A percentile compares a stretch with the other conserved stretches of the same genome.
Evolutionary conservation across 2,888 invertebrate species (phyloP).

Genomic region (Branchellion lobata): DNA sequence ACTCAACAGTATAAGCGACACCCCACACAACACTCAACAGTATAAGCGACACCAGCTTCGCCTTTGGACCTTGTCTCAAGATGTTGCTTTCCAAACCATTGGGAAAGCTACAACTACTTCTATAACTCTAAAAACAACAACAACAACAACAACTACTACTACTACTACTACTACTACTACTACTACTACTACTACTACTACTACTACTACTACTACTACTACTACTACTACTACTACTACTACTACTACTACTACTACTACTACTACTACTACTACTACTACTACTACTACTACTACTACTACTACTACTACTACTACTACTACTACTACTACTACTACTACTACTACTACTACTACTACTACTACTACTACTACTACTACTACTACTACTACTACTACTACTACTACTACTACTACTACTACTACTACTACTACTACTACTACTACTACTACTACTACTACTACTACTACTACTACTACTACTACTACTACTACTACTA

Average conservation of each 20-base stretch:
- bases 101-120: too few relatives aligned
- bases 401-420: conserved; percentile 3
- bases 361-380: conserved; percentile 3
- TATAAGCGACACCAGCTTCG: too few relatives aligned
- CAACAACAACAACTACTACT: conserved; percentile 48
- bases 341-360: conserved; percentile 3
- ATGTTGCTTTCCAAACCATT: too few relatives aligned
- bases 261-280: conserved; percentile 7
- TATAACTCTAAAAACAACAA: too few relatives aligned
- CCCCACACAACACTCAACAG: too few relatives aligned
- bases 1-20: too few relatives aligned
- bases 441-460: conserved; percentile 1
- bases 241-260: conserved; percentile 21
- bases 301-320: not conserved
- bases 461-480: conserved; percentile 3
- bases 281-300: not conserved
- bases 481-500: conserved; percentile 3
- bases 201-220: conserved; percentile 47
- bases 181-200: conserved; percentile 48
- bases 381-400: conserved; percentile 3
- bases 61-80: too few relatives aligned
- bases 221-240: conserved; percentile 47
- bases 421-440: conserved; percentile 3
- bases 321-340: not conserved
- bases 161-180: conserved; percentile 47